Evolutionary conservation across 2,113 vertebrate species (phyloP), one percentile per base, ranked within the genome.

Genomic region (Dunckerocampus dactyliophorus): DNA sequence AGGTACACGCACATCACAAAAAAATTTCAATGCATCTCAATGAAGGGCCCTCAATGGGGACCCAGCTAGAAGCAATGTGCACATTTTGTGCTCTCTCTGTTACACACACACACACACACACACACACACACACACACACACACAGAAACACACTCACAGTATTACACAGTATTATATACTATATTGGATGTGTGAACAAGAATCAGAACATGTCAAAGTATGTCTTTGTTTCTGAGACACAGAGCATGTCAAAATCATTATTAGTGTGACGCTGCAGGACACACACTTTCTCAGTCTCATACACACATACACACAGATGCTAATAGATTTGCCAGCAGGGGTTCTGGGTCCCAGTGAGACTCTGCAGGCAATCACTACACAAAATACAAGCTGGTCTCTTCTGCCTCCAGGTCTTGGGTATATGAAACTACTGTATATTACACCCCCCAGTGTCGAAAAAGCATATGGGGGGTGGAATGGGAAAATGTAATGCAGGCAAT

Each of bases 21-120:
- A n/a, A 77, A 47, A 83, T 85, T 82, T 86, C 66, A 83, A 62
- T 77, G 78, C 76, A 85, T 88, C 47, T 75, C 72, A 83, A 65
- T 89, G 80, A 87, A 84, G 85, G 63, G 80, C 75, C 69, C 72
- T 83, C 67, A 65, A 70, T 57, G 65, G 64, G 67, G 72, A 49
- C 10, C 37, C 82, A 82, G 75, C 83, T 87, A 79, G 66, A 66
- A 81, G 68, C 68, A 17, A 76, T 34, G 60, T 31, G 47, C 64
- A 69, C 59, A 71, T 42, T 51, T 48, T 28, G 11, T 17, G 34
- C 4, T 54, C 53, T 34, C 34, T 56, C 28, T 19, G 5, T 39
- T 19, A 67, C 55, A 70, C 69, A 24, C 50, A 71, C 50, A 65
- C 71, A 37, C 55, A 72, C 48, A 67, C 64, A 37, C 55, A 61